Evolutionary conservation across 2,888 invertebrate species (phyloP).

Genomic region (Athetis lepigone): DNA sequence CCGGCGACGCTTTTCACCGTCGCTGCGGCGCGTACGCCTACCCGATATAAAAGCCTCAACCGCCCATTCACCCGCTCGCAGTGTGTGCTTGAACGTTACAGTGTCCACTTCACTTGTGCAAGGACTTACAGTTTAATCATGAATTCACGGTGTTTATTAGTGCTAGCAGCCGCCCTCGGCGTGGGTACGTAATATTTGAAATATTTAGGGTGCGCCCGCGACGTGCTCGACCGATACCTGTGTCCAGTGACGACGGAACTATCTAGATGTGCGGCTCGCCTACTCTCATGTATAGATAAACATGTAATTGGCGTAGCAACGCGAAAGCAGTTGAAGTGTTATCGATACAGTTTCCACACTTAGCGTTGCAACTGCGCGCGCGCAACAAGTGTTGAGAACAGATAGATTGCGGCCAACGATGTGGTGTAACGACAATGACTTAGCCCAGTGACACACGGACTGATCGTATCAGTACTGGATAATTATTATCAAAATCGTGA

Average conservation of each 20-base stretch:
- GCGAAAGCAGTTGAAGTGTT: constrained; percentile 78
- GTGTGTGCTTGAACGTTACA: constrained; percentile 89
- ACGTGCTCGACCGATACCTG: constrained; percentile 51
- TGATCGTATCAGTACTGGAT: constrained; percentile 40
- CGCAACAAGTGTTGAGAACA: constrained; percentile 73
- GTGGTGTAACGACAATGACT: constrained; percentile 74
- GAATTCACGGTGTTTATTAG: constrained; percentile 90
- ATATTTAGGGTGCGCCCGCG: constrained; percentile 83
- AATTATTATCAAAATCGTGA: constrained; percentile 8
- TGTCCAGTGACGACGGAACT: constrained; percentile 69
- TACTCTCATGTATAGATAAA: constrained; percentile 65
- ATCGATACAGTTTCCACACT: constrained; percentile 76
- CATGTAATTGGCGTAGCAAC: constrained; percentile 67
- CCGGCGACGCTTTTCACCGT: constrained; percentile 84
- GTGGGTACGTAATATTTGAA: constrained; percentile 92
- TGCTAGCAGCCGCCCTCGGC: constrained; percentile 92
- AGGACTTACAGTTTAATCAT: constrained; percentile 88
- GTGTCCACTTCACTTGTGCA: constrained; percentile 87
- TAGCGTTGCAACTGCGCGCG: constrained; percentile 69
- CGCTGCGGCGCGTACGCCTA: constrained; percentile 80
- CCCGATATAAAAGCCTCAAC: constrained; percentile 89
- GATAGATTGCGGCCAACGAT: constrained; percentile 74
- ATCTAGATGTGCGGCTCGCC: constrained; percentile 62
- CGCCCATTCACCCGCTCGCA: constrained; percentile 90
- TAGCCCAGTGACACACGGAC: constrained; percentile 60